Evolutionary conservation across 2,113 vertebrate genomes (phyloP).

Genomic region (Callipepla squamata): DNA sequence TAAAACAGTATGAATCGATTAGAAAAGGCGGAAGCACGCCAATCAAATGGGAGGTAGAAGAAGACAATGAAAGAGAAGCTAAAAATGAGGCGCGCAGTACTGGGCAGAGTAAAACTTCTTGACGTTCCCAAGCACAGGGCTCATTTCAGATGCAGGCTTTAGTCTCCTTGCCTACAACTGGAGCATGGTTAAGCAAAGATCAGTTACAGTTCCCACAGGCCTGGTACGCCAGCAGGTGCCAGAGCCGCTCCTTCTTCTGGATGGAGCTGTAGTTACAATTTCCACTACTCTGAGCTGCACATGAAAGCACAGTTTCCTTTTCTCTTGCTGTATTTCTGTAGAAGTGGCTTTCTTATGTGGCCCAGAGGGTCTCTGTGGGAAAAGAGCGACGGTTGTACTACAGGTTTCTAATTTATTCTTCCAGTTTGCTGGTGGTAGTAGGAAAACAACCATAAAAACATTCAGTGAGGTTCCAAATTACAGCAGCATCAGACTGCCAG

Average conservation of each 20-base stretch:
- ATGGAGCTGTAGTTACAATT: not conserved
- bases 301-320: not conserved
- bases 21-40: not conserved
- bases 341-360: fast-evolving
- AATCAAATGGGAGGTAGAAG: not conserved
- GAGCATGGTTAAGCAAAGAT: not conserved
- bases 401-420: not conserved
- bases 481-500: not conserved
- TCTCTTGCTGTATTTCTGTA: not conserved
- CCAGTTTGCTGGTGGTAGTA: not conserved
- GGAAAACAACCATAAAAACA: not conserved
- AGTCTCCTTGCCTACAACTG: not conserved
- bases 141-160: fast-evolving
- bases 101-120: not conserved
- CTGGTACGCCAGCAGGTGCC: not conserved
- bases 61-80: not conserved
- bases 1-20: not conserved
- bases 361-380: not conserved
- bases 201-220: not conserved
- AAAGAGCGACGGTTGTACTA: not conserved
- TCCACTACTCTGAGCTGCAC: not conserved
- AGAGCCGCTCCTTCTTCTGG: not conserved
- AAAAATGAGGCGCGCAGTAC: not conserved
- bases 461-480: not conserved
- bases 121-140: not conserved